Base-by-base conservation (phyloP, 2,113 vertebrate species). In the Scatophagus argus region DNA sequence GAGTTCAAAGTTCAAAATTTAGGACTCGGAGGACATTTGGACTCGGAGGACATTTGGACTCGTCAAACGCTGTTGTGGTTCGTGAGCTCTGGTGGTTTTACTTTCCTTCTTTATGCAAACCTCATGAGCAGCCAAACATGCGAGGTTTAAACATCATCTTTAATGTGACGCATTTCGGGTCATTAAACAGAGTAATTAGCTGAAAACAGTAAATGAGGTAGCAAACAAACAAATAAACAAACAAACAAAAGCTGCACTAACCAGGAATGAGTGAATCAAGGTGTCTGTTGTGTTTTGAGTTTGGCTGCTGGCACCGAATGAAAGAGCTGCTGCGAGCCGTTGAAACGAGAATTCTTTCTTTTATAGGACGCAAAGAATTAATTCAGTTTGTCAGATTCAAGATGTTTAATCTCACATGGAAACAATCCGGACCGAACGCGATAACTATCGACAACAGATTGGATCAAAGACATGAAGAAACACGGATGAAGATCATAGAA, bases 161-260 rank as follows among this genome's bases (percentile, higher is more conserved):
- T 46, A 47, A 12, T 6, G 9, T 8, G 8, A 12, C 4, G 41
- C 3, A 3, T 43, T 51, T 55, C 13, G 41, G 27, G 25, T 44
- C 44, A 31, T 58, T 38, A 67, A 62, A 55, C 3, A 3, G 1
- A 31, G 41, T 31, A 71, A 71, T 74, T 51, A 41, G 8, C 44
- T 0, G 58, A 49, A 21, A 56, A 59, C 17, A 36, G 29, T 39
- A 31, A 75, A 76, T 32, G 56, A 82, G 69, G 66, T 82, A 87
- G 85, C 77, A 66, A 82, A 80, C 52, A 74, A 87, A 86, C 76
- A 79, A 61, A 66, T 41, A 85, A 46, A 67, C 29, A 71, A 72
- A 61, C 32, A 64, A 31, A 56, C 41, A 46, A 16, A n/a, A 36
- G 8, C 29, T 31, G 27, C 11, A 52, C 61, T 34, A 43, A 34